Base-by-base conservation (phyloP, 2,888 invertebrate species). In the Seladonia tumulorum region DNA sequence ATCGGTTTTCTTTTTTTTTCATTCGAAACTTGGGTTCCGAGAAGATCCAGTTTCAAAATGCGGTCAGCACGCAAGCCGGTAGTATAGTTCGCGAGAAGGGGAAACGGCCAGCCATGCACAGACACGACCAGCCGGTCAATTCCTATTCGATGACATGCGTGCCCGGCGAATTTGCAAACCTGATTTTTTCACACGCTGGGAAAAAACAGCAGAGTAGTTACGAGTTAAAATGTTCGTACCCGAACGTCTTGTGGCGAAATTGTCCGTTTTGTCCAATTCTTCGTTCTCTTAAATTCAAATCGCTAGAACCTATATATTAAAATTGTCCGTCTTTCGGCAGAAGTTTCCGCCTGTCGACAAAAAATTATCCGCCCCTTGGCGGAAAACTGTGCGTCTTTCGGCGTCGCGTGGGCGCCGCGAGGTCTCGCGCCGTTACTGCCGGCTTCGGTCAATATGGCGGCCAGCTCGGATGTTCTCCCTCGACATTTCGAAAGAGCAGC, bases 401-500 rank as follows among this genome's bases (percentile, higher is more conserved):
- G 22, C 2, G 22, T 49, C 49, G 53, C 53, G 53, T 10, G 22
- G 22, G 53, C 22, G 22, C 53, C 8, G 53, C 22, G 1, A 22
- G 1, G 7, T 53, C 3, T n/a, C 16, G 71, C 16, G 74, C 29
- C 82, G 79, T 18, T 25, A 57, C 75, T 86, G 86, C 5, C 39
- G 75, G 60, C 66, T 68, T 78, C 77, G 81, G 75, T 77, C 66
- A 86, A 86, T 74, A 84, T 78, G 81, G 78, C 79, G 88, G 80
- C 76, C 63, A 77, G 81, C 90, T 82, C 89, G 90, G 88, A 82
- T 81, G 85, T 88, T 82, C 77, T 82, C 77, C 82, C 81, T 75
- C 81, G 87, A 77, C 87, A 66, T 80, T 87, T 82, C 72, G 79
- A 77, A 86, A 86, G 81, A 82, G 35, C 72, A 73, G 72, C 76